These are phyloP conservation scores for Apodemia mormo DNA, from an alignment of 2,888 invertebrate species.

Conservation along the genomic window DNA sequence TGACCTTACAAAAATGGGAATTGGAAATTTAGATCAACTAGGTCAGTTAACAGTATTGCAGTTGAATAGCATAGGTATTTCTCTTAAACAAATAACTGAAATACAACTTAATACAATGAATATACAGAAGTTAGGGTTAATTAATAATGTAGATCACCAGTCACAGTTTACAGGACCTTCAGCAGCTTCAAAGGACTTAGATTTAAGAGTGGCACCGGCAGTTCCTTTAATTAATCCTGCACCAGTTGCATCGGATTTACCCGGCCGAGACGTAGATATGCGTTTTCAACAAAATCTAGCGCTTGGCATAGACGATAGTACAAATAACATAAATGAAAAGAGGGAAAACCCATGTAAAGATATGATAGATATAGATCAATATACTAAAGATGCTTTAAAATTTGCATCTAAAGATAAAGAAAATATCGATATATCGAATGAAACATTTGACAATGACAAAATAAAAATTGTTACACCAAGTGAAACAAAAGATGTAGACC, in stretches of 20 bases:
- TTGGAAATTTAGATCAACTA: slow-evolving; percentile 83
- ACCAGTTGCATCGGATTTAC: slow-evolving; percentile 54
- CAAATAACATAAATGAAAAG: slow-evolving; percentile 44
- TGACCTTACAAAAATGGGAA: slow-evolving; percentile 82
- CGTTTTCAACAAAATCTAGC: slow-evolving; percentile 62
- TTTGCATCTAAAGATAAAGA: slow-evolving; percentile 75
- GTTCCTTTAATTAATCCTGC: slow-evolving; percentile 51
- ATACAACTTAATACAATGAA: slow-evolving; percentile 83
- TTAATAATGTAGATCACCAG: slow-evolving; percentile 56
- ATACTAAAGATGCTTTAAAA: slow-evolving; percentile 78
- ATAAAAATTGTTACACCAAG: slow-evolving; percentile 46
- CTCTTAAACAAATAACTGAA: slow-evolving; percentile 82
- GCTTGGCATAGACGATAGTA: slow-evolving; percentile 47
- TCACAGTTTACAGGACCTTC: slow-evolving; percentile 49
- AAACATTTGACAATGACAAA: slow-evolving; percentile 60
- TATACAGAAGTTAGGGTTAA: slow-evolving; percentile 79
- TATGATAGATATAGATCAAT: slow-evolving; percentile 78
- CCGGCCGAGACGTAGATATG: slow-evolving; percentile 77
- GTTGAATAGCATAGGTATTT: slow-evolving; percentile 82
- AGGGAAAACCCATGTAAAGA: slow-evolving; percentile 59
- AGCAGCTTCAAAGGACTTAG: slow-evolving; percentile 64
- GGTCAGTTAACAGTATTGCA: slow-evolving; percentile 83
- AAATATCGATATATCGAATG: slow-evolving; percentile 70
- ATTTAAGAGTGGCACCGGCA: slow-evolving; percentile 70
- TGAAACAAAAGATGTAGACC: slow-evolving; percentile 74